phyloP scores from a whole-genome alignment of 2,113 vertebrate genomes.

The Petrocephalus zakoni region DNA sequence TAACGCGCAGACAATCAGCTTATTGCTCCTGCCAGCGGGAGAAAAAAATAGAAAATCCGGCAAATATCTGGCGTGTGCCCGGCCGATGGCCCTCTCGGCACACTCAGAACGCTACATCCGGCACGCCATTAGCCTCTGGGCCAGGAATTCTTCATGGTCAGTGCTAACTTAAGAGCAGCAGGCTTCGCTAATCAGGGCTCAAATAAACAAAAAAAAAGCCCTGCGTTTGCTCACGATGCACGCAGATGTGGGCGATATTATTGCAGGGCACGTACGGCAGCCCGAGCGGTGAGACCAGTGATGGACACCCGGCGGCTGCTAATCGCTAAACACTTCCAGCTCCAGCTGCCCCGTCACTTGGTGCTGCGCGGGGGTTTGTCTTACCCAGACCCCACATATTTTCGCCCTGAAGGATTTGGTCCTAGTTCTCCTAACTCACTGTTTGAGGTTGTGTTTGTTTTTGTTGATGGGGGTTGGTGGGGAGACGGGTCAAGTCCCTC shows the following conservation, averaged over 20 bases:
- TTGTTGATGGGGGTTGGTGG: slow-evolving; percentile 35
- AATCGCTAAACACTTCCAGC: slow-evolving; percentile 55
- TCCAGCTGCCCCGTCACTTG: slow-evolving; percentile 26
- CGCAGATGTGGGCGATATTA: slow-evolving; percentile 56
- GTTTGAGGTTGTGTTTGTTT: slow-evolving; percentile 53
- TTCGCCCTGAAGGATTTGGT: slow-evolving; percentile 38
- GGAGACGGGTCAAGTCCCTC: background rate
- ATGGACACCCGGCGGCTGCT: slow-evolving; percentile 42
- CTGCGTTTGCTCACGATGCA: slow-evolving; percentile 38
- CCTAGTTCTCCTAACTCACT: background rate
- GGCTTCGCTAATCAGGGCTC: slow-evolving; percentile 64
- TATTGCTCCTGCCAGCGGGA: slow-evolving; percentile 52
- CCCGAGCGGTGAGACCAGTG: slow-evolving; percentile 16
- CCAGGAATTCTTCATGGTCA: slow-evolving; percentile 42
- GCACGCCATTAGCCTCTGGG: slow-evolving; percentile 46
- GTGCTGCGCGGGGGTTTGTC: background rate
- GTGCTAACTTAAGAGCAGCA: slow-evolving; percentile 52
- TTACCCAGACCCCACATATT: slow-evolving; percentile 32
- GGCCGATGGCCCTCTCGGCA: background rate
- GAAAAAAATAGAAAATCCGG: slow-evolving; percentile 42
- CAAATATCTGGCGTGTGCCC: slow-evolving; percentile 34
- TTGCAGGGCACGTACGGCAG: slow-evolving; percentile 29
- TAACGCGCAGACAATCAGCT: slow-evolving; percentile 51
- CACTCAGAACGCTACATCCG: slow-evolving; percentile 37
- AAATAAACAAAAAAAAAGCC: slow-evolving; percentile 53